phyloP scores from a whole-genome alignment of 2,113 vertebrate species.

The Rhea pennata region DNA sequence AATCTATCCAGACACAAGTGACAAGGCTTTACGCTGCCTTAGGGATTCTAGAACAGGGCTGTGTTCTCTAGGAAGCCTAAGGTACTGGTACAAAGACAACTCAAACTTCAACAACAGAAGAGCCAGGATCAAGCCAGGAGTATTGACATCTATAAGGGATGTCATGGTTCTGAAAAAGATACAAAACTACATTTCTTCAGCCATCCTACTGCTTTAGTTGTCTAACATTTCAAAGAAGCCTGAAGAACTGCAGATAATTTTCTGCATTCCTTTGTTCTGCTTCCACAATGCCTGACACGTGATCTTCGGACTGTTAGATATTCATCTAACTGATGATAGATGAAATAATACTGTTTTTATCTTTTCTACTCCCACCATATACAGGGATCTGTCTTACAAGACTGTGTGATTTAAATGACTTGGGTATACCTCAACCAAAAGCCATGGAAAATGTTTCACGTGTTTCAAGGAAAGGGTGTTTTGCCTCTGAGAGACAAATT shows the following conservation, averaged over 20 bases:
- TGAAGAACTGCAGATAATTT: not conserved
- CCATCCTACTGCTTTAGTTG: not conserved
- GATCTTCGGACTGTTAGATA: not conserved
- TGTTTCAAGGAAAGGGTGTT: not conserved
- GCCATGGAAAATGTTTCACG: not conserved
- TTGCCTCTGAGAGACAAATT: not conserved
- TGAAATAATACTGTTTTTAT: not conserved
- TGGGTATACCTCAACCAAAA: not conserved
- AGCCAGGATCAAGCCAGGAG: not conserved
- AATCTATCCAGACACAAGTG: not conserved
- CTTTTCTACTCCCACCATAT: not conserved
- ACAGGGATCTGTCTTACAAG: not conserved
- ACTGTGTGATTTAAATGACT: not conserved
- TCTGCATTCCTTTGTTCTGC: not conserved
- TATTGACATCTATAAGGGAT: not conserved
- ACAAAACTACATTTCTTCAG: not conserved
- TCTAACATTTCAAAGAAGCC: not conserved
- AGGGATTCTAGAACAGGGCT: not conserved
- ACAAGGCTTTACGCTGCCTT: not conserved
- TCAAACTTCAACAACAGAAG: not conserved
- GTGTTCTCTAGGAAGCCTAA: not conserved
- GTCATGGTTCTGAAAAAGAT: not conserved
- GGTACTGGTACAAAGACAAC: not conserved
- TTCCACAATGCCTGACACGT: not conserved
- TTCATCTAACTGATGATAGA: not conserved